phyloP scores from a whole-genome alignment of 2,888 invertebrate genomes.

The Macroteleia sp. region DNA sequence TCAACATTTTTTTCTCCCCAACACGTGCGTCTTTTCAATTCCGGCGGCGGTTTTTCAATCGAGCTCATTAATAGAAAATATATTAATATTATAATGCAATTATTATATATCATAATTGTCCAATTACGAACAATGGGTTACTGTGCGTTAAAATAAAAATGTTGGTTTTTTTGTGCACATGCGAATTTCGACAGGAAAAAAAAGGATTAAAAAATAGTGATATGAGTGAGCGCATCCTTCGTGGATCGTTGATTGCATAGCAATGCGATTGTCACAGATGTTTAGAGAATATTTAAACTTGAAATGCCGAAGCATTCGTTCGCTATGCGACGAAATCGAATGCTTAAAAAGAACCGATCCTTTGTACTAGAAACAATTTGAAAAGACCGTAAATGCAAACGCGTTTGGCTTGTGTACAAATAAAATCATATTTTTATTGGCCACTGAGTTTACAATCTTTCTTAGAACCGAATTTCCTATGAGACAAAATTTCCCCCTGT shows the following conservation, averaged over 20 bases:
- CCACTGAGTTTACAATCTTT: conserved; percentile 19
- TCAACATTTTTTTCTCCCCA: background rate
- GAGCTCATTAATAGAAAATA: too few relatives aligned
- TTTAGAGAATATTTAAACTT: conserved; percentile 48
- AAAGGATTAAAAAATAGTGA: conserved; percentile 29
- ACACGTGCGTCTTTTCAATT: background rate
- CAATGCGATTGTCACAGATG: conserved; percentile 47
- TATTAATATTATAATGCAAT: too few relatives aligned
- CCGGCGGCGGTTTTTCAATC: too few relatives aligned
- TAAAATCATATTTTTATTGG: conserved; percentile 28
- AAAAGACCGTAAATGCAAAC: background rate
- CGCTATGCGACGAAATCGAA: conserved; percentile 15
- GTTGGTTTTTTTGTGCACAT: too few relatives aligned
- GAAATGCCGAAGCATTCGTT: conserved; percentile 32
- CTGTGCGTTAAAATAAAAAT: conserved; percentile 2
- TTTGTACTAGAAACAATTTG: conserved; percentile 16
- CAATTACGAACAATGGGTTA: conserved; percentile 12
- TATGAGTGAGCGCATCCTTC: conserved; percentile 57
- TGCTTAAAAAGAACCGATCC: conserved; percentile 21
- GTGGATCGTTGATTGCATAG: conserved; percentile 55
- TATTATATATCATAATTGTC: too few relatives aligned
- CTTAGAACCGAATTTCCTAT: conserved; percentile 19
- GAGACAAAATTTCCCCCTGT: background rate
- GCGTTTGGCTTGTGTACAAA: too few relatives aligned
- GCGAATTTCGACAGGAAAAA: conserved; percentile 37